These are phyloP conservation scores for Ectemnius cavifrons DNA, from an alignment of 2,888 invertebrate genomes.

Conservation along the genomic window DNA sequence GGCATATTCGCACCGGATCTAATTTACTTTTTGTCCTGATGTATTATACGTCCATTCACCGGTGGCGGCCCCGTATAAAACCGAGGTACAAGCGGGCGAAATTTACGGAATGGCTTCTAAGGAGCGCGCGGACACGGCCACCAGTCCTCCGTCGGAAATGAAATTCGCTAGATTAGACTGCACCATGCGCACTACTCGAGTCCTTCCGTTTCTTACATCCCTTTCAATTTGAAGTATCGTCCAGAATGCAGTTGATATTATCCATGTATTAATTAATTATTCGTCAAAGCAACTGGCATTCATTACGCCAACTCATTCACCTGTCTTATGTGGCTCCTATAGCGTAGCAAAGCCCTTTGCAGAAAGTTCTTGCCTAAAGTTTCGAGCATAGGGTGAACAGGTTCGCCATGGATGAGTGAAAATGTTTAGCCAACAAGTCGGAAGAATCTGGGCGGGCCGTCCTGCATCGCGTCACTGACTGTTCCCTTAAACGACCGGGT, in stretches of 20 bases:
- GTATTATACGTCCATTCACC: constrained; percentile 37
- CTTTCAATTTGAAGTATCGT: too few relatives aligned
- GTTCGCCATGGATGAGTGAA: constrained; percentile 47
- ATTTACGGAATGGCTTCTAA: constrained; percentile 35
- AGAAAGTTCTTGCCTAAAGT: constrained; percentile 51
- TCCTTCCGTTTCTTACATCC: too few relatives aligned
- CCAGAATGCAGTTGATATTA: too few relatives aligned
- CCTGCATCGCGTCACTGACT: constrained; percentile 13
- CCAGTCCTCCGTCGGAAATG: background rate
- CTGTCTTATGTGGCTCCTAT: constrained; percentile 29
- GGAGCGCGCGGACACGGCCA: background rate
- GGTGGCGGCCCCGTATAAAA: constrained; percentile 23
- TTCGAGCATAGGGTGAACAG: constrained; percentile 38
- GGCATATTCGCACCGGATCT: constrained; percentile 33
- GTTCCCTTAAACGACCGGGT: constrained; percentile 24
- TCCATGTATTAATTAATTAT: too few relatives aligned
- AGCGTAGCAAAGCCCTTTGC: constrained; percentile 42
- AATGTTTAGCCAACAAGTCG: constrained; percentile 61
- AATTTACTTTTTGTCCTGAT: constrained; percentile 52
- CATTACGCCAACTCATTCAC: constrained; percentile 30
- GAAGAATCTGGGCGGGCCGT: constrained; percentile 45
- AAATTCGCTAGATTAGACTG: background rate
- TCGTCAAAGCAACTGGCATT: constrained; percentile 16
- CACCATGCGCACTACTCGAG: too few relatives aligned
- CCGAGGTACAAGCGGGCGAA: constrained; percentile 24